Evolutionary conservation across 92 coral and sea anemone genomes (phyloP).

Genomic region (Nematostella vectensis): DNA sequence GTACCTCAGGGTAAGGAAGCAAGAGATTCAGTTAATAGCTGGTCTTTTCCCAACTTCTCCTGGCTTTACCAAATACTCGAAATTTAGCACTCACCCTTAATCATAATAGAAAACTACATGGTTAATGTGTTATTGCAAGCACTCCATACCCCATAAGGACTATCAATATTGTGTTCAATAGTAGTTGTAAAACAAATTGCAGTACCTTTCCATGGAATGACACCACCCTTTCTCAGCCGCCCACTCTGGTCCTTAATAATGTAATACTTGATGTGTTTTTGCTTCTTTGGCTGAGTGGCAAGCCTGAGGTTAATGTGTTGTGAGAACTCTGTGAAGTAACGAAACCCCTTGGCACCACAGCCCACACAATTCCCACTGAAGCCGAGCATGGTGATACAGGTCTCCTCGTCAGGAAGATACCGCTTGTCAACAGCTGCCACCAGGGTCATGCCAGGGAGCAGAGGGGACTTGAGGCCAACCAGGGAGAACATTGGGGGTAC

Average conservation of each 20-base stretch:
- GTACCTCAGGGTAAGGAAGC: no score
- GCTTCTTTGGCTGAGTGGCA: constrained; percentile 97
- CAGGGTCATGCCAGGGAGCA: constrained; percentile 76
- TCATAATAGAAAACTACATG: no score
- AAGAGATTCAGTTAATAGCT: no score
- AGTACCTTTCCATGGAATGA: constrained; percentile 96
- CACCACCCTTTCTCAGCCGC: constrained; percentile 67
- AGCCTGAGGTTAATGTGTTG: constrained; percentile 86
- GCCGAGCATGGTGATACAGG: constrained; percentile 80
- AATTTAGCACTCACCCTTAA: no score
- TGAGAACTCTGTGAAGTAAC: constrained; percentile 97
- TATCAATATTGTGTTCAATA: no score
- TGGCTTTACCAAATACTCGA: no score
- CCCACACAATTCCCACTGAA: constrained; percentile 95
- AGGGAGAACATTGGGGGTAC: constrained; percentile 70
- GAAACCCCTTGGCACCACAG: constrained; percentile 91
- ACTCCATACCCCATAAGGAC: no score
- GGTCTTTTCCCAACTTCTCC: no score
- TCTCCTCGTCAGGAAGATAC: constrained; percentile 84
- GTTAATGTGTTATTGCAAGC: no score
- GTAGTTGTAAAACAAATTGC: no score
- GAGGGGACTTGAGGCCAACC: constrained; percentile 95
- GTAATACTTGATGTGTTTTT: constrained; percentile 88
- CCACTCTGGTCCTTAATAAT: constrained; percentile 67
- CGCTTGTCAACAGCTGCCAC: constrained; percentile 96